Percentiles rank a stretch among this genome's conserved stretches.
Conservation (phyloP, 2,888 invertebrate species). For the Tipula unca region DNA sequence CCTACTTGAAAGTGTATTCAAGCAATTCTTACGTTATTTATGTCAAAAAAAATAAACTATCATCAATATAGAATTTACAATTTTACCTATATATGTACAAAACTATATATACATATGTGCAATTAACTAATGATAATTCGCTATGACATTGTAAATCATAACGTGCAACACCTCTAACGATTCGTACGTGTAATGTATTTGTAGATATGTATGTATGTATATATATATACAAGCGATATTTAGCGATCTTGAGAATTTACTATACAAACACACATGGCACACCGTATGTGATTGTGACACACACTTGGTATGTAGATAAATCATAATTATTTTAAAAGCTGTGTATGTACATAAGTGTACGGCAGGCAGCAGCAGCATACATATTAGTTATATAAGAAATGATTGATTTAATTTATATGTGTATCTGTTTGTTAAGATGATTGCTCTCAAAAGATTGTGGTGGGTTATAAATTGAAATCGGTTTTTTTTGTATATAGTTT, state of each 20-base stretch:
- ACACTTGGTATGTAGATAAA: not conserved
- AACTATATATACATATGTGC: not conserved
- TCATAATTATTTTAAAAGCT: not conserved
- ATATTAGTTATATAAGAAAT: not conserved
- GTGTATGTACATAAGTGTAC: not conserved
- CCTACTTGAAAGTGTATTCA: not conserved
- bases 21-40: not conserved
- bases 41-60: not conserved
- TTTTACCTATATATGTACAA: too few relatives aligned
- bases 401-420: not conserved
- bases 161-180: not conserved
- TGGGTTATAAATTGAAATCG: not conserved
- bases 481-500: not conserved
- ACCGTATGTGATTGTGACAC: not conserved
- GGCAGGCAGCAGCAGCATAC: not conserved
- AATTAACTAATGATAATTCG: not conserved
- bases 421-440: not conserved
- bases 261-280: not conserved
- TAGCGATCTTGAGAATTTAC: not conserved
- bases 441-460: not conserved
- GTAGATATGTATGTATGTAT: not conserved
- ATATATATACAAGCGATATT: not conserved
- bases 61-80: not conserved
- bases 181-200: not conserved
- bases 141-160: not conserved